These are phyloP conservation scores for Atlantisia rogersi DNA, from an alignment of 2,113 vertebrate species.

Conservation along the genomic window DNA sequence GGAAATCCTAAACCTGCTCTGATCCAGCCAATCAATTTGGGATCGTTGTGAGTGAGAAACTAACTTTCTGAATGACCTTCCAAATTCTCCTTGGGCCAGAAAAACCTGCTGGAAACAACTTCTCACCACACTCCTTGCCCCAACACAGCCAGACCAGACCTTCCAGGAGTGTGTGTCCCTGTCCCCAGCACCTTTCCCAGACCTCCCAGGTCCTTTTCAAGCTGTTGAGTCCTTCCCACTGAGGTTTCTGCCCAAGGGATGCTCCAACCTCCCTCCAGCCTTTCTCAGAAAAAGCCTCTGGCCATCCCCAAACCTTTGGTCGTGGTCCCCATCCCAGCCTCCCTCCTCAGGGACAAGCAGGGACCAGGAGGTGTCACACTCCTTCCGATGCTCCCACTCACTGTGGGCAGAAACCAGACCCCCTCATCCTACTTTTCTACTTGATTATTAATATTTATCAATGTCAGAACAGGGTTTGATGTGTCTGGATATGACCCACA, in stretches of 20 bases:
- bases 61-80: background rate
- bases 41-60: background rate
- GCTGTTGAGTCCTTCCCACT: background rate
- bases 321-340: background rate
- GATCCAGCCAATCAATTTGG: background rate
- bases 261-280: background rate
- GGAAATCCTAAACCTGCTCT: background rate
- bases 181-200: background rate
- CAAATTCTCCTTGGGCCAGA: background rate
- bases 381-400: background rate
- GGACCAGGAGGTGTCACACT: background rate
- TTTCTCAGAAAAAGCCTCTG: background rate
- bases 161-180: rapidly evolving
- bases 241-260: background rate
- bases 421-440: background rate
- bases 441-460: too few relatives aligned
- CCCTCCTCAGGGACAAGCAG: rapidly evolving
- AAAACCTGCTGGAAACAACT: background rate
- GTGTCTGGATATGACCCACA: rapidly evolving
- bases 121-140: background rate
- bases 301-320: background rate
- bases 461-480: background rate
- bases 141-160: background rate
- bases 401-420: background rate
- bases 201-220: background rate